Percentiles rank a stretch among this genome's conserved stretches.
phyloP scores from a whole-genome alignment of 2,113 vertebrate species.

The Colistium nudipinnis region DNA sequence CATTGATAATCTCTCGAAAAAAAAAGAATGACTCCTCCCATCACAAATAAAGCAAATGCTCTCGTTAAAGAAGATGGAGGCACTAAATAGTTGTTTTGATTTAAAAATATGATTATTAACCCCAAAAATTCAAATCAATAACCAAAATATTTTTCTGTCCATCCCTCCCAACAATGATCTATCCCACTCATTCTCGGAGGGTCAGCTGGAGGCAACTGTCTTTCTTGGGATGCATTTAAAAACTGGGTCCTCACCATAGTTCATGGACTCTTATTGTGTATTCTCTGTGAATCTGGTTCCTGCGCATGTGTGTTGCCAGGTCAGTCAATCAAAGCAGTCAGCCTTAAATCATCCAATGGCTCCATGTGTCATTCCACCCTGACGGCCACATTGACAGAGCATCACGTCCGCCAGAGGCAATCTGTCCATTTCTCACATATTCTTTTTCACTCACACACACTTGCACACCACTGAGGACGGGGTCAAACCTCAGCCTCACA shows the following conservation, averaged over 20 bases:
- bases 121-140: too few species aligned
- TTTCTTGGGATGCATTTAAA: background rate
- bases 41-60: background rate
- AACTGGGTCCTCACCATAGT: background rate
- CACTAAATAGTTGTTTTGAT: background rate
- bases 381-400: slow-evolving; percentile 19
- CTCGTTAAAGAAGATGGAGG: background rate
- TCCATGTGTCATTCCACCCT: slow-evolving; percentile 2
- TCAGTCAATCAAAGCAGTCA: slow-evolving; percentile 60
- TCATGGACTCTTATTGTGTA: background rate
- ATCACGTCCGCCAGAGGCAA: slow-evolving; percentile 18
- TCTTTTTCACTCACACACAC: slow-evolving; percentile 8
- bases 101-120: too few species aligned
- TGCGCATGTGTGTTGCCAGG: slow-evolving; percentile 25
- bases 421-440: background rate
- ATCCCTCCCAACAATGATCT: too few species aligned
- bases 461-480: slow-evolving; percentile 4
- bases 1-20: too few species aligned
- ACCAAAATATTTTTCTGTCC: too few species aligned
- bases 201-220: background rate
- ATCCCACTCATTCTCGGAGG: too few species aligned
- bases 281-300: background rate
- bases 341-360: slow-evolving; percentile 19
- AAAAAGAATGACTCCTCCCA: too few species aligned
- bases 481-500: background rate